Evolutionary conservation across 2,888 invertebrate species (phyloP).

Genomic region (Hanleya hanleyi): DNA sequence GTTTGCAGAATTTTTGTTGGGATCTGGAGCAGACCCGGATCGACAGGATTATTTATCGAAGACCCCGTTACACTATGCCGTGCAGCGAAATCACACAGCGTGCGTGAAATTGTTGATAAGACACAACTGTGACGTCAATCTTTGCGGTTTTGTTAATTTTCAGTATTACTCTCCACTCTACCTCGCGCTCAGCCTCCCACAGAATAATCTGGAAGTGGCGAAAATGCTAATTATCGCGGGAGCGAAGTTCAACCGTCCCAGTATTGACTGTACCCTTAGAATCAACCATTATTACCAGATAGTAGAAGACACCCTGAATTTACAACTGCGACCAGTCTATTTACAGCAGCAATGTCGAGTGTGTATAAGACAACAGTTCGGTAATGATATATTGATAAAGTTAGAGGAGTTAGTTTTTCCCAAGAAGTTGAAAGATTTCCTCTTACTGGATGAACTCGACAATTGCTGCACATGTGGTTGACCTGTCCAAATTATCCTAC

Average conservation of each 20-base stretch:
- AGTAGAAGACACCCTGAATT: slow-evolving; percentile 42
- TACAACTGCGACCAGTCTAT: slow-evolving; percentile 47
- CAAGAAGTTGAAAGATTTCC: slow-evolving; percentile 38
- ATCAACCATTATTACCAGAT: slow-evolving; percentile 45
- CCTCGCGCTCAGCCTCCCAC: slow-evolving; percentile 47
- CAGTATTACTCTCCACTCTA: slow-evolving; percentile 46
- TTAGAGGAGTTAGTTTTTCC: slow-evolving; percentile 43
- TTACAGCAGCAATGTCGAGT: slow-evolving; percentile 53
- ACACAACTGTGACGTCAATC: slow-evolving; percentile 47
- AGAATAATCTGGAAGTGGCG: slow-evolving; percentile 44
- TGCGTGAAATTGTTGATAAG: slow-evolving; percentile 42
- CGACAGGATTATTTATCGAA: slow-evolving; percentile 45
- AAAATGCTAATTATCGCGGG: slow-evolving; percentile 51
- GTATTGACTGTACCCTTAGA: slow-evolving; percentile 45
- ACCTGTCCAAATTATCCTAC: too few relatives aligned
- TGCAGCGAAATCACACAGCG: slow-evolving; percentile 33
- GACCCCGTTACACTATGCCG: slow-evolving; percentile 49
- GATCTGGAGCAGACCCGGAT: slow-evolving; percentile 43
- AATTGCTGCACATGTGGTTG: too few relatives aligned
- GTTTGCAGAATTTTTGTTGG: slow-evolving; percentile 33
- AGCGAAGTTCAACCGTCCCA: slow-evolving; percentile 44
- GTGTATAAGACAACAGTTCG: slow-evolving; percentile 46
- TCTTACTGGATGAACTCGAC: slow-evolving; percentile 26
- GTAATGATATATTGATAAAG: slow-evolving; percentile 46
- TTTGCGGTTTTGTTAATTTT: slow-evolving; percentile 45